Evolutionary conservation across 1,140 invertebrate species (phyloP), one percentile per base, ranked within the genome.

Genomic region (Atta colombica): DNA sequence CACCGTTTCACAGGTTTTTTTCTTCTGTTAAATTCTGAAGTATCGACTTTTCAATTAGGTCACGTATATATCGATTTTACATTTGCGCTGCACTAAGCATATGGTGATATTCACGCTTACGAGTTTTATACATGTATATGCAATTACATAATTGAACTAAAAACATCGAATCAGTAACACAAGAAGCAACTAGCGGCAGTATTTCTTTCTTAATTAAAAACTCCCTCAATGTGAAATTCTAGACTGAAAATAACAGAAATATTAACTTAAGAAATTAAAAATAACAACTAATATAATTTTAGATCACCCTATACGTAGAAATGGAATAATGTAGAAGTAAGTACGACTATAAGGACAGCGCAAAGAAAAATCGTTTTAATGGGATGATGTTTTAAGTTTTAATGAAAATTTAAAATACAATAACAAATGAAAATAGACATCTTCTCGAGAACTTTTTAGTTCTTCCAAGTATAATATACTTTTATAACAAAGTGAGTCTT

Each of bases 31-130:
- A 89, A 88, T 91, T 91, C 87, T 75, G 87, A 88, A 84, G 71
- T 90, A 90, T 89, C 78, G 88, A 90, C 68, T 91, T 87, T 89
- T 77, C 86, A 90, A 91, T 89, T 91, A 86, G 91, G 86, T 92
- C 91, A 89, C 87, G 82, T 85, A 72, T 55, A 87, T 72, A 39
- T 51, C 18, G 45, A 80, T 80, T 78, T 18, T 75, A 35, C 35
- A 87, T 77, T 58, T 12, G 12, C 18, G 53, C 18, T 16, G 18
- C 10, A 16, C 45, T 80, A 65, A 16, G 60, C 74, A 65, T 10
- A 31, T 28, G n/a, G 28, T 58, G 16, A 49, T 45, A 63, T 45
- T 21, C 7, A 12, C 16, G 4, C 12, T 49, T 21, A 31, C 28
- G 7, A 35, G 7, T 65, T 28, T 77, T 31, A 63, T 45, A 31